Evolutionary conservation across 1,140 invertebrate species (phyloP).

Genomic region (Sitobion miscanthi): DNA sequence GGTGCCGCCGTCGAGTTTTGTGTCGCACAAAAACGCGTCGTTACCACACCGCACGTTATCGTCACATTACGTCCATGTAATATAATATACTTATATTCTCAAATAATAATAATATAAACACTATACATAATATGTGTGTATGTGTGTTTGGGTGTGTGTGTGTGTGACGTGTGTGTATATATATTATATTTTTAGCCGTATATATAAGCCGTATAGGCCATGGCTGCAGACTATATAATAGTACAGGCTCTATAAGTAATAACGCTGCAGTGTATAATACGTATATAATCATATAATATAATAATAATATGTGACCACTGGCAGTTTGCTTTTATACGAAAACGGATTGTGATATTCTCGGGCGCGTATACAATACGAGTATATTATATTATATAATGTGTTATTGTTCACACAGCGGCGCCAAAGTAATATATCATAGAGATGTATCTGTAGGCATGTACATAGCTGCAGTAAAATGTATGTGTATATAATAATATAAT

Average conservation of each 20-base stretch:
- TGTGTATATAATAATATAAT: not conserved
- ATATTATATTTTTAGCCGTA: too few species aligned
- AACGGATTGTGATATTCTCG: not conserved
- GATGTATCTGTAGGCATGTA: not conserved
- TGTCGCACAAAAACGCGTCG: not conserved
- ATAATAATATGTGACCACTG: conserved; percentile 6
- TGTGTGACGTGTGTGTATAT: not conserved
- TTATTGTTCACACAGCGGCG: not conserved
- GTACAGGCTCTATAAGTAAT: not conserved
- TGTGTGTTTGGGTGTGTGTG: not conserved
- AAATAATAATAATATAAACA: not conserved
- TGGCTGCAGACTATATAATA: not conserved
- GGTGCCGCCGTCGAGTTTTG: not conserved
- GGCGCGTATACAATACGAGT: not conserved
- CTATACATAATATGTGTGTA: too few species aligned
- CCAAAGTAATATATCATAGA: not conserved
- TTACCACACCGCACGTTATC: not conserved
- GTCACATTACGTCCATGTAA: not conserved
- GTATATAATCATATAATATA: not conserved
- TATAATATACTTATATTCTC: not conserved
- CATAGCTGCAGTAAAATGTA: not conserved
- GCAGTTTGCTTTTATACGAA: not conserved
- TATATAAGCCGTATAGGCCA: not conserved
- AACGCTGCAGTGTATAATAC: not conserved
- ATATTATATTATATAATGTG: not conserved